Percentiles rank a stretch among this genome's conserved stretches.
Evolutionary conservation across 2,113 vertebrate genomes (phyloP).

Genomic region (Trachemys scripta): DNA sequence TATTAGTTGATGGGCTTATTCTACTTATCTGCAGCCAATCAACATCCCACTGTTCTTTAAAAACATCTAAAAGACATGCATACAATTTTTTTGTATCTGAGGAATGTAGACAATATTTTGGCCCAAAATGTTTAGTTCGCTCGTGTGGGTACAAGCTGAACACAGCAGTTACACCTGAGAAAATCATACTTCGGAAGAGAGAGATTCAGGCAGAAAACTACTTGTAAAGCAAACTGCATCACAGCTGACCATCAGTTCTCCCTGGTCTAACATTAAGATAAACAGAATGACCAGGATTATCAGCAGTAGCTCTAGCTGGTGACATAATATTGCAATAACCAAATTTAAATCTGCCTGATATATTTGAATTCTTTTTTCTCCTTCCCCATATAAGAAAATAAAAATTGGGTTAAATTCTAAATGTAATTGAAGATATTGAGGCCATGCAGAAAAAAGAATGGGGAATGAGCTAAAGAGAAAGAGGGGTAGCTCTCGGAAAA

Average conservation of each 20-base stretch:
- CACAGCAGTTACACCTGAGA: not conserved
- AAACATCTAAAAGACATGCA: not conserved
- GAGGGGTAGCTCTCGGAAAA: not conserved
- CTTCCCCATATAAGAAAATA: not conserved
- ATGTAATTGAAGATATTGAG: not conserved
- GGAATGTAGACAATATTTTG: not conserved
- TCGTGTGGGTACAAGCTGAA: not conserved
- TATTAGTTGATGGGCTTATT: not conserved
- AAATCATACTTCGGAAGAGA: not conserved
- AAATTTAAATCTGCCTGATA: not conserved
- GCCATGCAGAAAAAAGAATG: not conserved
- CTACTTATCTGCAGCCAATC: not conserved
- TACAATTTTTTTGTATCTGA: rapidly evolving
- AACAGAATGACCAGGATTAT: not conserved
- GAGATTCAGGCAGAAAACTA: not conserved
- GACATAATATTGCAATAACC: no score
- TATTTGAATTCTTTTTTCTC: not conserved
- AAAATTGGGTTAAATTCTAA: not conserved
- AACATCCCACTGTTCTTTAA: not conserved
- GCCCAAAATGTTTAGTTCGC: not conserved
- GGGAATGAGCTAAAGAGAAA: not conserved
- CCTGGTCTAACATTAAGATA: rapidly evolving
- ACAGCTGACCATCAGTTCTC: not conserved
- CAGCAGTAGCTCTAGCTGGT: not conserved
- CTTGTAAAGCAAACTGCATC: rapidly evolving